Conservation (phyloP, 2,888 invertebrate genomes). For the Caenorhabditis sp. region DNA sequence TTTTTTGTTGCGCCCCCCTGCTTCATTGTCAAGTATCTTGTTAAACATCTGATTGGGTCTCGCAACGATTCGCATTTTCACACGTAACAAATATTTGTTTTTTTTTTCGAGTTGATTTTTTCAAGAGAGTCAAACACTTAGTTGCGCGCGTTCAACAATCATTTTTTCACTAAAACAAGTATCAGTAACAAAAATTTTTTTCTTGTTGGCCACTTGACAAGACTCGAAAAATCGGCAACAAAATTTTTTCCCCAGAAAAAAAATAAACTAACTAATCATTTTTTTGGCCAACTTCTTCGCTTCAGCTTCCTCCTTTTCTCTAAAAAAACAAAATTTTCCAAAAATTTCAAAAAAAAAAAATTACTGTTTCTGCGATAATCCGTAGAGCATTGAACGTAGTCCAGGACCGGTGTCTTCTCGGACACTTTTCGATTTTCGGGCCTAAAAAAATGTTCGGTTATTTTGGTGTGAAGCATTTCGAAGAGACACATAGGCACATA, state of each 20-base stretch:
- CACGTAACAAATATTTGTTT: not conserved
- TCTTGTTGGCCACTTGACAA: not conserved
- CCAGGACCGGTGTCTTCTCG: slow-evolving; percentile 50
- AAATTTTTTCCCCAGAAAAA: no score
- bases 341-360: slow-evolving; percentile 12
- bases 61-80: not conserved
- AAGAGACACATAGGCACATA: no score
- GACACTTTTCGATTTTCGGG: slow-evolving; percentile 43
- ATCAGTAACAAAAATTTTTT: not conserved
- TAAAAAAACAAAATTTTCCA: slow-evolving; percentile 15
- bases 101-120: not conserved
- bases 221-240: not conserved
- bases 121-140: no score
- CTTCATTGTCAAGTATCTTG: not conserved
- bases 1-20: no score
- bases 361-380: slow-evolving; percentile 56
- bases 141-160: not conserved
- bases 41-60: not conserved
- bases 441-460: slow-evolving; percentile 20
- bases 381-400: slow-evolving; percentile 63
- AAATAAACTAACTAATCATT: slow-evolving; percentile 47
- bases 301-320: slow-evolving; percentile 49
- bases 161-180: not conserved
- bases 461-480: not conserved
- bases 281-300: slow-evolving; percentile 52